Evolutionary conservation across 2,888 invertebrate genomes (phyloP).

Genomic region (Pseudeuparius sepicola): DNA sequence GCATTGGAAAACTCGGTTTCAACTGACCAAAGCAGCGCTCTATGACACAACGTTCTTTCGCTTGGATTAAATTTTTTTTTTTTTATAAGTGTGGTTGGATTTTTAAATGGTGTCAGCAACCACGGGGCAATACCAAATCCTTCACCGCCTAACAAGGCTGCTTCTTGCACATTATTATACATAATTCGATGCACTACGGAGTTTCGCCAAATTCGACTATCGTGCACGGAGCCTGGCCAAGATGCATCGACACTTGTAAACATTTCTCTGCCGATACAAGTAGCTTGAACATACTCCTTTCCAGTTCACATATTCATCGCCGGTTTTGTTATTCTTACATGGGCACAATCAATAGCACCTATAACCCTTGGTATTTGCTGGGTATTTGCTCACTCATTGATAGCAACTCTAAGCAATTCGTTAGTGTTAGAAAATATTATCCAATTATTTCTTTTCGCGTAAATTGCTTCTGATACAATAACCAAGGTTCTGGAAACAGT

Average conservation of each 20-base stretch:
- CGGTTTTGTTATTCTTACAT: constrained; percentile 17
- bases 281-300: constrained; percentile 21
- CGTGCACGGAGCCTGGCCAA: constrained; percentile 20
- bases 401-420: constrained; percentile 5
- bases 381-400: constrained; percentile 3
- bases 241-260: constrained; percentile 19
- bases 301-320: constrained; percentile 17
- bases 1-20: constrained; percentile 20
- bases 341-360: constrained; percentile 18
- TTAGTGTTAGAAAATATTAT: constrained; percentile 11
- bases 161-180: constrained; percentile 12
- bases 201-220: constrained; percentile 20
- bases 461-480: constrained; percentile 12
- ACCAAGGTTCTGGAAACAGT: constrained; percentile 11
- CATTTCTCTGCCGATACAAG: constrained; percentile 18
- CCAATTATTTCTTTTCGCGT: constrained; percentile 13
- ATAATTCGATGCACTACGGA: constrained; percentile 13
- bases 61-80: constrained; percentile 16
- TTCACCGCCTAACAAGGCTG: constrained; percentile 19
- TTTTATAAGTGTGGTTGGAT: constrained; percentile 15
- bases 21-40: constrained; percentile 20
- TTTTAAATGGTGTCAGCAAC: constrained; percentile 22
- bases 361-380: too few relatives aligned
- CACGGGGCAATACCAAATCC: constrained; percentile 21
- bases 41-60: constrained; percentile 18